Evolutionary conservation across 2,888 invertebrate species (phyloP), one percentile per base, ranked within the genome.

Genomic region (Apodemia duryi): DNA sequence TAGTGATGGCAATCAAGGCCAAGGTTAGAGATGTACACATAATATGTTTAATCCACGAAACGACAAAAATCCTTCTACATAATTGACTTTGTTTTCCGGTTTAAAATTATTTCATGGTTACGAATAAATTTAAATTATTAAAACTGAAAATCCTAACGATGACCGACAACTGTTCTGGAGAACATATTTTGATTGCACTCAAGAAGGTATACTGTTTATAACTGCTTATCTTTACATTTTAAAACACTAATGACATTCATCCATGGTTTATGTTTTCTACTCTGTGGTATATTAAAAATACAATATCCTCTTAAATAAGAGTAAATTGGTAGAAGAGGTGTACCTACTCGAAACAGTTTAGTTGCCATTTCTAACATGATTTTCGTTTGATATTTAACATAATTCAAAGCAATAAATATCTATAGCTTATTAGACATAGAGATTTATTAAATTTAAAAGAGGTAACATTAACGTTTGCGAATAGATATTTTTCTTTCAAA

Each of bases 1-100:
- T 29, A 29, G 32, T 54, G 54, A 54, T 32, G 11, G 29, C 29
- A 54, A 49, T 29, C 62, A 63, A 32, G 64, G 38, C 61, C 65
- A 70, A 69, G 66, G 65, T 11, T 52, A 49, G 38, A 29, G 29
- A 64, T 69, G 57, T 69, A 64, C 60, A 68, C 64, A 66, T 51
- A 38, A 54, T n/a, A 51, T 51, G 51, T 54, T 54, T 32, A 54
- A 54, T 54, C 28, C 5, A 54, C 10, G 32, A 54, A 52, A 11
- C 32, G 6, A 38, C 38, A 38, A 54, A 29, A 54, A 54, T 54
- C 29, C 54, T 29, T 54, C 54, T 11, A 28, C 28, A 54, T 29
- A 52, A 28, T 28, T 29, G 32, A 29, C 32, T 11, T 32, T 32
- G 11, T 54, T 54, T 54, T 54, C 11, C 46, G 13, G 13, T 46